phyloP scores from a whole-genome alignment of 2,888 invertebrate species.

The Encarsia formosa region DNA sequence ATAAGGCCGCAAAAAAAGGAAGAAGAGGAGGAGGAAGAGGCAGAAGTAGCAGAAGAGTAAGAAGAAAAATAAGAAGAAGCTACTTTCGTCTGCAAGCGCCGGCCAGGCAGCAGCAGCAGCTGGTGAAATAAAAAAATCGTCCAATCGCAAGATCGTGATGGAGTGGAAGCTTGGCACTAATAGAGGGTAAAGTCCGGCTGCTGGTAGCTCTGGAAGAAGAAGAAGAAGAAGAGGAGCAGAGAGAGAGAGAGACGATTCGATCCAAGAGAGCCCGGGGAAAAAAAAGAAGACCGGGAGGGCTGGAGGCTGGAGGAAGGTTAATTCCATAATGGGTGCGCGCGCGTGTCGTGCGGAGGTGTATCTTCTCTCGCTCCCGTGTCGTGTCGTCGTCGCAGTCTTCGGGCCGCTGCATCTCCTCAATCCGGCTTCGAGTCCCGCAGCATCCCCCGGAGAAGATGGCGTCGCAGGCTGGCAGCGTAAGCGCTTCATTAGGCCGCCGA shows the following conservation, averaged over 20 bases:
- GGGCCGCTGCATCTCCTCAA: too few relatives aligned
- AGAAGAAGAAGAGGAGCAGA: not conserved
- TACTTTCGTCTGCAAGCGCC: not conserved
- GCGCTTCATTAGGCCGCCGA: slow-evolving; percentile 53
- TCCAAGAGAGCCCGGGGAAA: slow-evolving; percentile 1
- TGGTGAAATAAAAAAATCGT: slow-evolving; percentile 9
- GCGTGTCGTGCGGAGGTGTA: slow-evolving; percentile 20
- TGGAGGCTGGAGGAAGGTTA: slow-evolving; percentile 37
- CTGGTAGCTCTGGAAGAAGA: not conserved
- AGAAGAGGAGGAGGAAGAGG: not conserved
- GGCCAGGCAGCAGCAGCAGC: not conserved
- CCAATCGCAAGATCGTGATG: slow-evolving; percentile 7
- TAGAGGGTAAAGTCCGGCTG: slow-evolving; percentile 5
- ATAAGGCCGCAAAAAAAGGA: too few relatives aligned
- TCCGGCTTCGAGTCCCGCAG: not conserved
- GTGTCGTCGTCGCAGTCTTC: too few relatives aligned
- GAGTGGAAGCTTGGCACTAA: slow-evolving; percentile 12
- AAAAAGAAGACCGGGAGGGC: slow-evolving; percentile 18
- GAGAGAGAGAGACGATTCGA: not conserved
- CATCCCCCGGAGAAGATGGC: not conserved
- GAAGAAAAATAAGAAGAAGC: not conserved
- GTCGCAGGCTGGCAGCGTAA: slow-evolving; percentile 41
- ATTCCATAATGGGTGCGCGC: slow-evolving; percentile 37
- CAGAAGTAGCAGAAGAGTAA: not conserved
- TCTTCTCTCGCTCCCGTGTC: slow-evolving; percentile 33